Evolutionary conservation across 2,113 vertebrate genomes (phyloP).

Genomic region (Budorcas taxicolor): DNA sequence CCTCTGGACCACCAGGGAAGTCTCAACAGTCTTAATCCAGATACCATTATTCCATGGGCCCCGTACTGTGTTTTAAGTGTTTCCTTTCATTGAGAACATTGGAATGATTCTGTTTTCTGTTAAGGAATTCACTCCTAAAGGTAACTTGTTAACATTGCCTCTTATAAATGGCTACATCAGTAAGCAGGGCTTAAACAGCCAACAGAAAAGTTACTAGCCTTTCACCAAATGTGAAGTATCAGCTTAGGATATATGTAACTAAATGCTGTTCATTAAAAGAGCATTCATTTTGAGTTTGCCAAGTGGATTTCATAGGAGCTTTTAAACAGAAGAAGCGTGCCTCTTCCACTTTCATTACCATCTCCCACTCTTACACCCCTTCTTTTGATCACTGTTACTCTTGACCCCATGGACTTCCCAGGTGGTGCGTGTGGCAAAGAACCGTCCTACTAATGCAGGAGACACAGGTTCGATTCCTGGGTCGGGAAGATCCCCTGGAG

Average conservation of each 20-base stretch:
- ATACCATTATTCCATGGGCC: not conserved
- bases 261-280: not conserved
- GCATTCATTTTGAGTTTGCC: not conserved
- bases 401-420: not conserved
- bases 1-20: not conserved
- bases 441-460: not conserved
- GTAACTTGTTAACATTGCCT: not conserved
- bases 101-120: not conserved
- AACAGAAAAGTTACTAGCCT: not conserved
- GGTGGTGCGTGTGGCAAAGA: rapidly evolving
- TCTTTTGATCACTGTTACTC: not conserved
- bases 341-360: not conserved
- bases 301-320: not conserved
- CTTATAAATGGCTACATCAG: not conserved
- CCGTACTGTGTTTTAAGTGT: not conserved
- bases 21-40: not conserved
- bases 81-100: not conserved
- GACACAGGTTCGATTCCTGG: not conserved
- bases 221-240: not conserved
- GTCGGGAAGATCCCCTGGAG: not conserved
- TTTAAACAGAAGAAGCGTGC: not conserved
- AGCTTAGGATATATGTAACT: not conserved
- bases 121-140: not conserved
- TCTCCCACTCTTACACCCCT: not conserved
- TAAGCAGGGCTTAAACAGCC: not conserved